A percentile compares a stretch with the other conserved stretches of the same genome.
Conservation (phyloP, 1,140 invertebrate species). For the Pectinophora gossypiella region DNA sequence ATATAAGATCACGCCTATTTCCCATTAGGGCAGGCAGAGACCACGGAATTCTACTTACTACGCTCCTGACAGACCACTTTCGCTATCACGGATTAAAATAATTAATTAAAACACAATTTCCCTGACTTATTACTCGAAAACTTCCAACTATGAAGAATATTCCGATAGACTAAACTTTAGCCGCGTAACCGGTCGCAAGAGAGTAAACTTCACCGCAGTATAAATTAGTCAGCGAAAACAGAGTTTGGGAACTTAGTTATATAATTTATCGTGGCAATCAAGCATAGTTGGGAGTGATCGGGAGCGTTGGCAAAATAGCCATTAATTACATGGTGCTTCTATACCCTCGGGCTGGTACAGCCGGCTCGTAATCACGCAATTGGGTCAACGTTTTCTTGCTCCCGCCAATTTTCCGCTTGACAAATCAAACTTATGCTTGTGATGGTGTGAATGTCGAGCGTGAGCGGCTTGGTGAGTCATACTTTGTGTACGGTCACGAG, state of each 20-base stretch:
- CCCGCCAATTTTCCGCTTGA: conserved; percentile 45
- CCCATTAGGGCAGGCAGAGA: no score
- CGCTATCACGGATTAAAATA: no score
- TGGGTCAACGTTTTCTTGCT: conserved; percentile 38
- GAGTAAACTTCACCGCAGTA: neutral
- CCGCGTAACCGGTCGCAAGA: neutral
- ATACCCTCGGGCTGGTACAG: neutral
- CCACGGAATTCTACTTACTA: no score
- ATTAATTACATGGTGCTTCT: conserved; percentile 11
- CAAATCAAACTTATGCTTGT: conserved; percentile 47
- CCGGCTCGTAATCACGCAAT: conserved; percentile 15
- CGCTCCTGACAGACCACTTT: no score
- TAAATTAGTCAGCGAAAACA: conserved; percentile 2
- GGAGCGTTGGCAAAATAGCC: conserved; percentile 10
- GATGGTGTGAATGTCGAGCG: no score
- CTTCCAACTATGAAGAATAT: no score
- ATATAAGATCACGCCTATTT: no score
- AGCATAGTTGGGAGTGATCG: neutral
- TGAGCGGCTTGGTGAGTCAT: no score
- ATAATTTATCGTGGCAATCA: conserved; percentile 1
- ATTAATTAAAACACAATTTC: no score
- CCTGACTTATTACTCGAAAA: no score
- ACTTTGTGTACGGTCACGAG: no score
- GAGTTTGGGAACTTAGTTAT: conserved; percentile 1
- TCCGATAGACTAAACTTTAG: no score